A percentile compares a stretch with the other conserved stretches of the same genome.
Conservation (phyloP, 2,113 vertebrate species). For the Heterotis niloticus region DNA sequence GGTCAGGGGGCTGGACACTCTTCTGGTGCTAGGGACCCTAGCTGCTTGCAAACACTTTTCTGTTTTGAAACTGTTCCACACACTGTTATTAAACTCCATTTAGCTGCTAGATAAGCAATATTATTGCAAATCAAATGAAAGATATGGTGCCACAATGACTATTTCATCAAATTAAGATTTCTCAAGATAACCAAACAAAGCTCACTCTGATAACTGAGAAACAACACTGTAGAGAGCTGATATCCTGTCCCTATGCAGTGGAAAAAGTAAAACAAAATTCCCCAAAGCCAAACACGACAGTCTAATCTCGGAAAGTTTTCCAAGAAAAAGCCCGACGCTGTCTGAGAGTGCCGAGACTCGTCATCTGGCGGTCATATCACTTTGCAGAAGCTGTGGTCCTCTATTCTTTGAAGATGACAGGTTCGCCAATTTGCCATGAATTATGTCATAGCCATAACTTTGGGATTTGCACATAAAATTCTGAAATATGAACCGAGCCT, state of each 20-base stretch:
- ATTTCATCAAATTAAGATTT: slow-evolving; percentile 62
- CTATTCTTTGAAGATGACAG: slow-evolving; percentile 51
- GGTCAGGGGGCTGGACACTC: neutral
- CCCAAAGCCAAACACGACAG: slow-evolving; percentile 46
- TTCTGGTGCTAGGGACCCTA: too few species aligned
- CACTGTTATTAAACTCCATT: slow-evolving; percentile 42
- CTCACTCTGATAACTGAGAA: slow-evolving; percentile 31
- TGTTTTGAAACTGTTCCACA: neutral
- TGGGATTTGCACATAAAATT: slow-evolving; percentile 47
- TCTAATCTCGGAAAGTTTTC: slow-evolving; percentile 46
- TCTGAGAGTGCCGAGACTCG: slow-evolving; percentile 46
- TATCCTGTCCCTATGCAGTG: slow-evolving; percentile 42
- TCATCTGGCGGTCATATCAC: slow-evolving; percentile 56
- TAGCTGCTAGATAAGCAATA: slow-evolving; percentile 48
- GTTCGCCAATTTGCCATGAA: slow-evolving; percentile 62
- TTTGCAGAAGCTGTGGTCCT: slow-evolving; percentile 58
- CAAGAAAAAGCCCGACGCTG: slow-evolving; percentile 38
- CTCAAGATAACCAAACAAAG: slow-evolving; percentile 53
- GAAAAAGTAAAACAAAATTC: slow-evolving; percentile 21
- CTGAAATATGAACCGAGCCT: slow-evolving; percentile 38
- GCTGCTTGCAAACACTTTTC: too few species aligned
- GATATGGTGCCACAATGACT: slow-evolving; percentile 52
- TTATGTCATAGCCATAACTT: slow-evolving; percentile 54
- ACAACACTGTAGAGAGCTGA: slow-evolving; percentile 42
- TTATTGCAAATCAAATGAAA: slow-evolving; percentile 54